Evolutionary conservation across 1,140 invertebrate species (phyloP), one percentile per base, ranked within the genome.

Genomic region (Lucilia cuprina): DNA sequence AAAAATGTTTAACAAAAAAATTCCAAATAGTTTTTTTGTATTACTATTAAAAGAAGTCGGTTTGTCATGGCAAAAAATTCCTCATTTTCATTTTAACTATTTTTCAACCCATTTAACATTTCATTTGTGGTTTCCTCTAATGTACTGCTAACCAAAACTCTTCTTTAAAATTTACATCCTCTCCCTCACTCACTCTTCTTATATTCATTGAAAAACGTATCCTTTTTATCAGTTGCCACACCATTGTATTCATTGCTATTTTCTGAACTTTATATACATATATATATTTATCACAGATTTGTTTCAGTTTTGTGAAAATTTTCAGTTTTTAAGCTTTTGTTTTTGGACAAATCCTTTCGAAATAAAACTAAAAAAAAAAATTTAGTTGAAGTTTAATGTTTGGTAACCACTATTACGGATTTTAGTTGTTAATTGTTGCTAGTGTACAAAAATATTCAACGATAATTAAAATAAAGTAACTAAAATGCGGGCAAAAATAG

Each of bases 21-120:
- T 41, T 41, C 41, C 41, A 41, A 41, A 41, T 41, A 41, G 41
- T 41, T 41, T 41, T 41, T 41, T 41, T n/a, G n/a, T n/a, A 41
- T 41, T 41, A 41, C 41, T 41, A 41, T 41, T 8, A 5, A 41
- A 10, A 41, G 41, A 0, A 41, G 41, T 41, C 5, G 2, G 41
- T 41, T 10, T 7, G 41, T 5, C 41, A 41, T 41, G 12, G 12
- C 50, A 55, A 55, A 55, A 77, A 77, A 77, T 47, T 25, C 25
- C 74, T 77, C 34, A 77, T 77, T 77, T 77, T 77, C 14, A 77
- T 77, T 77, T 77, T 77, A n/a, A n/a, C n/a, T n/a, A 77, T 34
- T 77, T 35, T 77, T 77, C 74, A 77, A 41, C 74, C 74, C 74
- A 77, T 77, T 77, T 41, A 77, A 77, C 74, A 77, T 77, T 77